Evolutionary conservation across 2,888 invertebrate species (phyloP), one percentile per base, ranked within the genome.

Genomic region (Chaetogeoica ovagalla): DNA sequence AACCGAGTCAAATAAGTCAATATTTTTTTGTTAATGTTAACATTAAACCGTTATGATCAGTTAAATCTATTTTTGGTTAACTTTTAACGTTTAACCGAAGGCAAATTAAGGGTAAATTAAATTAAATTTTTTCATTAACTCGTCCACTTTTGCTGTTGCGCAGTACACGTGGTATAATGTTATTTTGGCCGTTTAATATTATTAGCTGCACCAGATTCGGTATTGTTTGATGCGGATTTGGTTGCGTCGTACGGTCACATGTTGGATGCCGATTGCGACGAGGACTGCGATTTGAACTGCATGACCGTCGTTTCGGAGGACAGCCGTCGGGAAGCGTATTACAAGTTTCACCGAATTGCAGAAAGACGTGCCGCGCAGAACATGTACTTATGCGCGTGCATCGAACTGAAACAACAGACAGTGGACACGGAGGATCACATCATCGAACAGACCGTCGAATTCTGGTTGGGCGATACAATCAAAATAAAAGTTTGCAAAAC

Each of bases 391-490:
- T 65, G 65, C 39, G 7, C 30, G 4, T 65, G 65, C 17, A 5
- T 75, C 39, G 74, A 75, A 43, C 11, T 71, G 21, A 59, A 5
- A 43, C 43, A 21, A 71, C 7, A 21, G 43, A 17, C 43, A 6
- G 43, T 71, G 21, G 65, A 75, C 65, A 37, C 65, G 4, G 63
- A 65, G 19, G 52, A 55, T 17, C 19, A 55, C 55, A 65, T 65
- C 39, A 65, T 65, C 39, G 63, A 75, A 17, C 65, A 65, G 65
- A 75, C 74, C n/a, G 5, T 37, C 17, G 74, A 75, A 11, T 75
- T 65, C 17, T 75, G 74, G 74, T 55, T 75, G 17, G 55, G 65
- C 37, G 37, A 21, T n/a, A 8, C 5, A 37, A 60, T 65, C 39
- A 65, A 66, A 9, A n/a, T 66, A 21, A 65, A 39, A 43, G 74